phyloP scores from a whole-genome alignment of 2,113 vertebrate species.

The Pluvianellus socialis region DNA sequence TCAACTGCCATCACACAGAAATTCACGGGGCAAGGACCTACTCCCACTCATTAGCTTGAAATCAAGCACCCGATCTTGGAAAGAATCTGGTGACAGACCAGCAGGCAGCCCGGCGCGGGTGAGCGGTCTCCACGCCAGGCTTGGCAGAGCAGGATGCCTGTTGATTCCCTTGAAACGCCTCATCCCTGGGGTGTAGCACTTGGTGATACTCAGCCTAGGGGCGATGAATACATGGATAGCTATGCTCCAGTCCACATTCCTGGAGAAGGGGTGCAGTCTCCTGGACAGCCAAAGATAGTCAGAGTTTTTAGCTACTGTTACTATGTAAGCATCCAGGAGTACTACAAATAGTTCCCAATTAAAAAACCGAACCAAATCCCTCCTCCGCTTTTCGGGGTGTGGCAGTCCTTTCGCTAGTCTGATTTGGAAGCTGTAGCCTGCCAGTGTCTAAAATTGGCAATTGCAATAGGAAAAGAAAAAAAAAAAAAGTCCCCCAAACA shows the following conservation, averaged over 20 bases:
- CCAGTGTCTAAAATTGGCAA: background rate
- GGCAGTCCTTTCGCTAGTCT: background rate
- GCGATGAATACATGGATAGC: background rate
- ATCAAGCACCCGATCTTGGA: conserved; percentile 44
- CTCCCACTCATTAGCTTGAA: conserved; percentile 7
- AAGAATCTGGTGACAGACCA: conserved; percentile 10
- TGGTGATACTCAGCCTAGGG: background rate
- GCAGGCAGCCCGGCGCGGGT: background rate
- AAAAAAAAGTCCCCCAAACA: background rate
- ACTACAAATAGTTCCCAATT: background rate
- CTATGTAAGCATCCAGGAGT: conserved; percentile 25
- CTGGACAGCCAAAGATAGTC: conserved; percentile 5
- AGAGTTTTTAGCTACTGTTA: conserved; percentile 51
- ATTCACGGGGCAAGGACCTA: background rate
- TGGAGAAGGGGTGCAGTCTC: conserved; percentile 30
- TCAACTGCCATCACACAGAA: conserved; percentile 9
- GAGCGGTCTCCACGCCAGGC: background rate
- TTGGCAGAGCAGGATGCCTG: background rate
- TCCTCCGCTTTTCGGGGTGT: background rate
- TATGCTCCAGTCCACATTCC: conserved; percentile 35
- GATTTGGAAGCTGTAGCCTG: background rate
- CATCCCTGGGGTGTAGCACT: background rate
- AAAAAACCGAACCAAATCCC: background rate
- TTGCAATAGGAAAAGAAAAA: background rate
- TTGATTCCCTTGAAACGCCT: background rate